Base-by-base conservation (phyloP, 1,140 invertebrate genomes). In the Halesus radiatus region DNA sequence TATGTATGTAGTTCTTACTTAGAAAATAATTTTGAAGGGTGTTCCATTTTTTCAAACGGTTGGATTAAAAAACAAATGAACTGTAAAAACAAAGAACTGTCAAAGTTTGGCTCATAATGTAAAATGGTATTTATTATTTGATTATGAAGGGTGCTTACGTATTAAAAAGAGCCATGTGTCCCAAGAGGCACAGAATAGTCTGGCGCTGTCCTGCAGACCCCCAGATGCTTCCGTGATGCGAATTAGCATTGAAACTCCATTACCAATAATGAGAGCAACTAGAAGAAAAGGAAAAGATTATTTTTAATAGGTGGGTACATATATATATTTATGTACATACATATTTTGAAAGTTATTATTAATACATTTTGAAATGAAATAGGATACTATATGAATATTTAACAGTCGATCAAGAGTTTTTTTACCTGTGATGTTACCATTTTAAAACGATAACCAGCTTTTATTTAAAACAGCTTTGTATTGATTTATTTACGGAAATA, bases 121-220 rank as follows among this genome's bases (percentile, higher is more conserved):
- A 29, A 29, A 29, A 29, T 29, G 26, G 26, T 29, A 29, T 29
- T 29, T 29, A 29, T 29, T 29, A 29, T 29, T 29, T 29, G 5
- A 29, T n/a, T 56, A 64, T 0, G 26, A n/a, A 74, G 68, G 83
- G 79, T 10, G 91, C 92, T 92, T 88, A 95, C 94, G 86, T 78
- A 89, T 86, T 32, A 94, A 90, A 85, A 95, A 95, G 1, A 94
- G 85, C 85, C 93, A 91, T 53, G 94, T 93, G 85, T 95, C 94
- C 94, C 94, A 95, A 58, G 92, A 93, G 7, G 92, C 93, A 84
- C 93, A 92, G 70, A 94, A 93, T 62, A 90, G 85, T 53, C 89
- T 87, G 0, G 92, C 92, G 78, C 92, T 91, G 84, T 90, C 87
- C 85, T 92, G 88, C 83, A 92, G 84, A 84, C 88, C 89, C 45